phyloP scores from a whole-genome alignment of 2,888 invertebrate species.

The Atethmia centrago region DNA sequence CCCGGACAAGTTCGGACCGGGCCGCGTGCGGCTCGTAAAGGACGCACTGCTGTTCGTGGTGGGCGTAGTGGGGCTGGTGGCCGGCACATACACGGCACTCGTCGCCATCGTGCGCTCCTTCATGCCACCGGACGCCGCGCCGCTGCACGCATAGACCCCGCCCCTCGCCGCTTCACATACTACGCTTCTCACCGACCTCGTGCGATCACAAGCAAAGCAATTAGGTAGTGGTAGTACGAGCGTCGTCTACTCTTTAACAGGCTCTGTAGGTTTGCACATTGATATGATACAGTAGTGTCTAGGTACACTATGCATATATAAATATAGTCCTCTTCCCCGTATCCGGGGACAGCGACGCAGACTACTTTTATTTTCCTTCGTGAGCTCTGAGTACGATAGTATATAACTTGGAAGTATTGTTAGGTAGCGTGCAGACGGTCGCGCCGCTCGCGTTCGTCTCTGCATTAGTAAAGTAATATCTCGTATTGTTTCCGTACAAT shows the following conservation, averaged over 20 bases:
- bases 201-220: constrained; percentile 11
- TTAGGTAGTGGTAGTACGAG: constrained; percentile 6
- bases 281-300: constrained; percentile 10
- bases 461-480: not conserved
- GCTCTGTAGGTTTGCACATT: constrained; percentile 12
- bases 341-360: no score
- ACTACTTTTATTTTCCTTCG: not conserved
- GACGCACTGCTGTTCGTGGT: constrained; percentile 90
- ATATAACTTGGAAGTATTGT: constrained; percentile 15
- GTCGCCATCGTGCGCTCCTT: constrained; percentile 89
- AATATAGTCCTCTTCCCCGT: not conserved
- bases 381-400: not conserved
- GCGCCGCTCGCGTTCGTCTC: not conserved
- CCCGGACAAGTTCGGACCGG: constrained; percentile 90
- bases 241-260: not conserved
- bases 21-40: constrained; percentile 78
- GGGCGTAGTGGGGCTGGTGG: constrained; percentile 91
- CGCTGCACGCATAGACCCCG: constrained; percentile 12
- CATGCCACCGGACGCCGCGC: constrained; percentile 46
- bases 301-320: not conserved
- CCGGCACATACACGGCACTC: constrained; percentile 92
- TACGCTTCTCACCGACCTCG: constrained; percentile 10
- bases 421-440: not conserved
- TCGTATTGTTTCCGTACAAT: not conserved
- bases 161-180: not conserved